phyloP scores from a whole-genome alignment of 2,113 vertebrate species.

The Potamarius usumacintae region DNA sequence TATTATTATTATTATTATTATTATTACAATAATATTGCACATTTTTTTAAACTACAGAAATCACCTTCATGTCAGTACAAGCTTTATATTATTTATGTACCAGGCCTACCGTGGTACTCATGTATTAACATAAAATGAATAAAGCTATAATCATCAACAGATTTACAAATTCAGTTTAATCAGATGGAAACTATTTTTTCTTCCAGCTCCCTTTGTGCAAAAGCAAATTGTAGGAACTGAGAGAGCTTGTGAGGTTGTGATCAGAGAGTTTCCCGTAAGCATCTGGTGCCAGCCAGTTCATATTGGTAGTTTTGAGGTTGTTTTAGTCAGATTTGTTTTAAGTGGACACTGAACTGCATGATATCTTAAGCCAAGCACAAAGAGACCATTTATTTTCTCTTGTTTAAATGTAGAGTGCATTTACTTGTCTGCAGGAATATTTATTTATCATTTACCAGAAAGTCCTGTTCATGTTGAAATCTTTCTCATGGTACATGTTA shows the following conservation, averaged over 20 bases:
- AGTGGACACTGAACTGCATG: slow-evolving; percentile 47
- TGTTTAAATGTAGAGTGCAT: slow-evolving; percentile 59
- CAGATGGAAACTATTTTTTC: slow-evolving; percentile 3
- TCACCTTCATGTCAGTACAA: background rate
- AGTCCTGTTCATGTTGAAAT: slow-evolving; percentile 49
- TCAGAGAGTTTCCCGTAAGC: slow-evolving; percentile 40
- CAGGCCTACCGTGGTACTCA: background rate
- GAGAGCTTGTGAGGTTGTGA: slow-evolving; percentile 35
- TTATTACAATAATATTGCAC: background rate
- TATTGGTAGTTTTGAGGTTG: slow-evolving; percentile 52
- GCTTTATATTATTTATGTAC: background rate
- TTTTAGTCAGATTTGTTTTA: slow-evolving; percentile 56
- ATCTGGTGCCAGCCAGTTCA: slow-evolving; percentile 46
- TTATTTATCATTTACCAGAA: slow-evolving; percentile 56
- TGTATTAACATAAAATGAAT: background rate
- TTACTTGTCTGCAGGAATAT: slow-evolving; percentile 54
- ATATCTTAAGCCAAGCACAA: slow-evolving; percentile 48
- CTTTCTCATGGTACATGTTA: slow-evolving; percentile 39
- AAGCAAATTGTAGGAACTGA: slow-evolving; percentile 27
- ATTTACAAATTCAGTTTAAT: slow-evolving; percentile 30
- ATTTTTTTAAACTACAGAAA: background rate
- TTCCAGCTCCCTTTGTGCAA: slow-evolving; percentile 19
- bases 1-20: too few species aligned
- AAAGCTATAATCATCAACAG: slow-evolving; percentile 19
- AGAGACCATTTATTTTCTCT: slow-evolving; percentile 58